Percentiles rank a stretch among this genome's conserved stretches.
phyloP scores from a whole-genome alignment of 2,797 vertebrate species.

The Melanitta fusca region DNA sequence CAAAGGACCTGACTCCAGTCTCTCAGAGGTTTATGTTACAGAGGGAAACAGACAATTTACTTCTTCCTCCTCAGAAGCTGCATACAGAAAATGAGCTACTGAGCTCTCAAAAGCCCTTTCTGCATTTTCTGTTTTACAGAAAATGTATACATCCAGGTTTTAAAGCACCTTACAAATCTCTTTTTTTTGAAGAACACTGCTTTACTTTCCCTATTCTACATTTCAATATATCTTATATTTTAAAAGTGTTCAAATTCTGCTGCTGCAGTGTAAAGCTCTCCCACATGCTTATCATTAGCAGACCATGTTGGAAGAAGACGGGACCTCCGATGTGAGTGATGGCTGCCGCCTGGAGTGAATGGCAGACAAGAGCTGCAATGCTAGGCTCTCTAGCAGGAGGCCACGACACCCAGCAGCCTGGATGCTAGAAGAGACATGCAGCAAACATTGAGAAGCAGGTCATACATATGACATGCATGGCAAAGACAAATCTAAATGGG shows the following conservation, averaged over 20 bases:
- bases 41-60: background rate
- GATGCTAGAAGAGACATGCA: background rate
- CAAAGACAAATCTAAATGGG: slow-evolving; percentile 28
- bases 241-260: background rate
- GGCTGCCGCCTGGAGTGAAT: background rate
- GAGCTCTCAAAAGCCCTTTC: background rate
- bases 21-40: background rate
- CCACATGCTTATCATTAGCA: background rate
- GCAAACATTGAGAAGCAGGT: background rate
- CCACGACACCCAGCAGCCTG: background rate
- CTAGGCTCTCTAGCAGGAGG: background rate
- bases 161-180: background rate
- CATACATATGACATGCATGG: background rate
- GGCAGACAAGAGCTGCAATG: background rate
- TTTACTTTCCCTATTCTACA: background rate
- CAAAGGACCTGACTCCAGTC: background rate
- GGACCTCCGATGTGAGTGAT: background rate
- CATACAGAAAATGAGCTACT: background rate
- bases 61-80: background rate
- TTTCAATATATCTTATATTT: background rate
- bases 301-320: background rate
- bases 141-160: background rate
- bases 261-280: background rate
- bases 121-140: background rate
- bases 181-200: background rate